Conservation (phyloP, 2,113 vertebrate genomes). For the Callipepla squamata region DNA sequence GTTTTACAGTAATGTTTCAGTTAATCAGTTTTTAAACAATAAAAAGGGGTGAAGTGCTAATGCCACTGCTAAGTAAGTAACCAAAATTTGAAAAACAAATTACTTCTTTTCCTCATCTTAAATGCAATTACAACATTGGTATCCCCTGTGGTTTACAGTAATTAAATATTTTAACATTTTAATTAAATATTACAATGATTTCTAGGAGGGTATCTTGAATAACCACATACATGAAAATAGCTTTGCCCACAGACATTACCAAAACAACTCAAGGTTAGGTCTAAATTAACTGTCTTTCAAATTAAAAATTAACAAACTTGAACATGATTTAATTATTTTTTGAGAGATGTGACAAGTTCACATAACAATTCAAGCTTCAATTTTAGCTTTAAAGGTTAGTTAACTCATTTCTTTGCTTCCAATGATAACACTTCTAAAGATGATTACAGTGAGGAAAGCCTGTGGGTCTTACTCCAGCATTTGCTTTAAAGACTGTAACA, state of each 20-base stretch:
- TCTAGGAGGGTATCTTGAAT: conserved; percentile 55
- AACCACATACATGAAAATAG: conserved; percentile 44
- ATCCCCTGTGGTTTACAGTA: conserved; percentile 72
- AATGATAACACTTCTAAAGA: neutral
- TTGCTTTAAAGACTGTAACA: neutral
- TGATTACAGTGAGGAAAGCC: neutral
- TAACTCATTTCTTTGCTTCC: conserved; percentile 21
- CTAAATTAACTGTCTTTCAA: conserved; percentile 36
- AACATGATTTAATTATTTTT: conserved; percentile 51
- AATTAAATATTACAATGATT: conserved; percentile 78
- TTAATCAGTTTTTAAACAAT: conserved; percentile 75
- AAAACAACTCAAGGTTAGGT: conserved; percentile 49
- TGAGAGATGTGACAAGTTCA: conserved; percentile 37
- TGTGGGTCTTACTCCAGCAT: neutral
- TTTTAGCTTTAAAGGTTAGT: conserved; percentile 57
- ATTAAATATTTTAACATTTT: conserved; percentile 82
- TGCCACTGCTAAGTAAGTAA: conserved; percentile 61
- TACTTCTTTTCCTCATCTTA: conserved; percentile 61
- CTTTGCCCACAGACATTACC: conserved; percentile 22
- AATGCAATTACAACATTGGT: conserved; percentile 69
- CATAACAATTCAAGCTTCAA: conserved; percentile 34
- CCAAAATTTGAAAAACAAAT: conserved; percentile 71
- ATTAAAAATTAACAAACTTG: conserved; percentile 58
- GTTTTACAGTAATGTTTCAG: conserved; percentile 51
- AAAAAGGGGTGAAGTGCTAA: conserved; percentile 63